Conservation (phyloP, 2,113 vertebrate genomes). For the Geothlypis trichas region DNA sequence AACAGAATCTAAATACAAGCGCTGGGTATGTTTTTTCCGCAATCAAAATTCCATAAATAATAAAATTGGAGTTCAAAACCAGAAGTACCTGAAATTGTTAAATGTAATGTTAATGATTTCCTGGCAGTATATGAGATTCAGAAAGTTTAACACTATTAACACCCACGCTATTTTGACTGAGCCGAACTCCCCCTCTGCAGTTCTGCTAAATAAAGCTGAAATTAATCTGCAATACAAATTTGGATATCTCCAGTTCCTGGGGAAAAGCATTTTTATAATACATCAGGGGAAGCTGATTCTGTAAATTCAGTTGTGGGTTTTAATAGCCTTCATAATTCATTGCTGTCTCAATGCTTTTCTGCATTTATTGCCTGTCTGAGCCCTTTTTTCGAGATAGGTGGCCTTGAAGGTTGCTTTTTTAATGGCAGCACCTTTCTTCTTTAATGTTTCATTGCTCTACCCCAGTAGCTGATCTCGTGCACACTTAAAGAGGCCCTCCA, state of each 20-base stretch:
- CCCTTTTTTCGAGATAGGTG: conserved; percentile 49
- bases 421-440: conserved; percentile 12
- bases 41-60: conserved; percentile 65
- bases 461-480: conserved; percentile 17
- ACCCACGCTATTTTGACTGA: background rate
- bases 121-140: conserved; percentile 13
- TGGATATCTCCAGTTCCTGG: conserved; percentile 15
- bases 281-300: conserved; percentile 8
- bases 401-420: conserved; percentile 21
- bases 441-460: conserved; percentile 38
- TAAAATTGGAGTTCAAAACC: conserved; percentile 50
- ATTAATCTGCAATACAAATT: conserved; percentile 37
- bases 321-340: conserved; percentile 54
- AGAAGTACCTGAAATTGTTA: conserved; percentile 46
- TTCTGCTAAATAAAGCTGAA: background rate
- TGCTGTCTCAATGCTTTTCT: conserved; percentile 39
- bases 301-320: conserved; percentile 46
- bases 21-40: conserved; percentile 48
- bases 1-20: conserved; percentile 54
- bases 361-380: conserved; percentile 17
- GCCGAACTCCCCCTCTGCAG: background rate
- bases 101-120: conserved; percentile 54
- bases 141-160: conserved; percentile 31
- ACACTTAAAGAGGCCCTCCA: conserved; percentile 29
- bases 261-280: conserved; percentile 42